phyloP scores from a whole-genome alignment of 2,797 vertebrate species.

The Catharus ustulatus region DNA sequence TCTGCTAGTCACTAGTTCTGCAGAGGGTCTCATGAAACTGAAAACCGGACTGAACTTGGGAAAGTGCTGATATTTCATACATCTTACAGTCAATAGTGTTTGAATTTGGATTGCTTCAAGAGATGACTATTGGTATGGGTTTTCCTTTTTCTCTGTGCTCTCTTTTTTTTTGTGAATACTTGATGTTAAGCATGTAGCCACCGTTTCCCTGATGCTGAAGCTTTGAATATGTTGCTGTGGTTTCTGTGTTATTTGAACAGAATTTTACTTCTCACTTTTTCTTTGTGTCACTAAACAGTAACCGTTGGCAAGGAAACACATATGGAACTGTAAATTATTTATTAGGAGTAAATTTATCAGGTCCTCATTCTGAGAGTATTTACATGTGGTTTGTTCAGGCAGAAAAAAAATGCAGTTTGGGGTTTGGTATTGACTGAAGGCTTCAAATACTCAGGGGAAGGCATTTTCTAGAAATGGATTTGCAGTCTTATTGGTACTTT shows the following conservation, averaged over 20 bases:
- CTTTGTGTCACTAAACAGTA: constrained; percentile 60
- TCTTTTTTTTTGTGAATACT: not conserved
- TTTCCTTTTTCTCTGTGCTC: not conserved
- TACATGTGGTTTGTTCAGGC: constrained; percentile 12
- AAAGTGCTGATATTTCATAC: not conserved
- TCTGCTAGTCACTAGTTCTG: not conserved
- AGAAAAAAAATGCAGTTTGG: constrained; percentile 39
- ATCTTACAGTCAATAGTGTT: not conserved
- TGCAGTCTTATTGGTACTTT: constrained; percentile 2
- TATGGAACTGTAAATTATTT: constrained; percentile 70
- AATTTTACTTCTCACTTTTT: not conserved
- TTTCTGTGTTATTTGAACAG: constrained; percentile 18
- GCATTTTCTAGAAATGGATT: constrained; percentile 49
- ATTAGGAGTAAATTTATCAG: constrained; percentile 63
- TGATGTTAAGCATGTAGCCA: not conserved
- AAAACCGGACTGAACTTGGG: not conserved
- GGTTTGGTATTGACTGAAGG: not conserved
- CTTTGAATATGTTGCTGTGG: not conserved
- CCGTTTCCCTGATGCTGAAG: not conserved
- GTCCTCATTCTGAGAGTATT: constrained; percentile 66
- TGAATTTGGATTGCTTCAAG: not conserved
- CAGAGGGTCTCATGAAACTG: not conserved
- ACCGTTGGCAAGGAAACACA: constrained; percentile 62
- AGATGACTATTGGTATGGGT: not conserved
- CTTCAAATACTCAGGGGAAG: constrained; percentile 34